Conservation (phyloP, 2,113 vertebrate species). For the Microcebus jonahi region DNA sequence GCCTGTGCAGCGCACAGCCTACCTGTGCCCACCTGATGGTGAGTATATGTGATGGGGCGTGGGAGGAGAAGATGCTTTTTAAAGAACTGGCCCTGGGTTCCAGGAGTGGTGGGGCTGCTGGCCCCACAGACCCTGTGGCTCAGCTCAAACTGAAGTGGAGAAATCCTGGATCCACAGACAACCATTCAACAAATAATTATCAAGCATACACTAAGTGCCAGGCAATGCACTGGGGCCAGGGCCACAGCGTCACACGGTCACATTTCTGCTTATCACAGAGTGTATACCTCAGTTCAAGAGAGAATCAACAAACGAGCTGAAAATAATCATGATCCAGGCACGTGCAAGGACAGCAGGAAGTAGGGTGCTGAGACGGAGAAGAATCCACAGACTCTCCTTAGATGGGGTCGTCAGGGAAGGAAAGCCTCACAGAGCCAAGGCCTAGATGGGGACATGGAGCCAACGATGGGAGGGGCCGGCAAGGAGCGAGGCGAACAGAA, state of each 20-base stretch:
- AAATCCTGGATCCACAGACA: background rate
- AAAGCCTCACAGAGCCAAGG: background rate
- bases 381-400: background rate
- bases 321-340: too few relatives aligned
- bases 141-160: background rate
- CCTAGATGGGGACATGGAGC: background rate
- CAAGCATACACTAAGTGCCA: background rate
- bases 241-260: background rate
- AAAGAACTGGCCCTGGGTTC: background rate
- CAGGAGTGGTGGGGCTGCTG: background rate
- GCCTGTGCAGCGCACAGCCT: background rate
- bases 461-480: background rate
- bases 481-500: background rate
- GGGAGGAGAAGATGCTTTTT: background rate
- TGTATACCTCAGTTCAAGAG: background rate
- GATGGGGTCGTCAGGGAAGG: background rate
- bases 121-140: background rate
- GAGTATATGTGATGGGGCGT: rapidly evolving
- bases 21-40: background rate
- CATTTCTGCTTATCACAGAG: background rate
- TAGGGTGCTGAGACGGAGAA: background rate
- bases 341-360: background rate
- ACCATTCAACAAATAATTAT: background rate
- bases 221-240: rapidly evolving
- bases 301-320: background rate